Conservation (phyloP, 2,888 invertebrate species). For the Pristionchus arcanus region DNA sequence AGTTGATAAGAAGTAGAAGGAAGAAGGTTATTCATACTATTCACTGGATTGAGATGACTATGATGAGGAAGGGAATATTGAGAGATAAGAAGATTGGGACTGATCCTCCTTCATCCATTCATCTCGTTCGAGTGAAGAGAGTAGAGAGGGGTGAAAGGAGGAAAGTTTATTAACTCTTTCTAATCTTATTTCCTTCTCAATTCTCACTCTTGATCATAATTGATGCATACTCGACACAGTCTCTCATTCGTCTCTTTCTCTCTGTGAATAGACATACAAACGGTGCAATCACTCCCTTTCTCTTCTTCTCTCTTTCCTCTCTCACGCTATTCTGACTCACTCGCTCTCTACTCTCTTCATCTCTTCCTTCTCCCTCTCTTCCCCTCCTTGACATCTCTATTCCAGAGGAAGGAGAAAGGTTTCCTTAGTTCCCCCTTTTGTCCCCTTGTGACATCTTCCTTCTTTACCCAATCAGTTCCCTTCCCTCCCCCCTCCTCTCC, state of each 20-base stretch:
- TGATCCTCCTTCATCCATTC: neutral
- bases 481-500: neutral
- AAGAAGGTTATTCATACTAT: neutral
- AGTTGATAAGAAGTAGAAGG: conserved; percentile 1
- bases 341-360: conserved; percentile 22
- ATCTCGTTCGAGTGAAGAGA: neutral
- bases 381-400: conserved; percentile 27
- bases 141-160: neutral
- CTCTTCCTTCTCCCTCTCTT: conserved; percentile 21
- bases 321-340: conserved; percentile 44
- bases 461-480: neutral
- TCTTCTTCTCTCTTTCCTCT: conserved; percentile 14
- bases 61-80: neutral
- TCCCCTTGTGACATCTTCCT: conserved; percentile 27
- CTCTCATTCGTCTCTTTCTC: conserved; percentile 24
- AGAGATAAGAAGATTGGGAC: neutral
- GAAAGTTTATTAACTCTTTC: neutral
- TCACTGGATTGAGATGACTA: neutral
- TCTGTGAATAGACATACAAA: conserved; percentile 16
- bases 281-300: conserved; percentile 35
- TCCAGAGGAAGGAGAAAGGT: conserved; percentile 21
- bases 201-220: neutral
- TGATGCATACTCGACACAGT: neutral
- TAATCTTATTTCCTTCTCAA: neutral
- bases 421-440: neutral